These are phyloP conservation scores for Rhamnusium bicolor DNA, from an alignment of 2,888 invertebrate species.

Conservation along the genomic window DNA sequence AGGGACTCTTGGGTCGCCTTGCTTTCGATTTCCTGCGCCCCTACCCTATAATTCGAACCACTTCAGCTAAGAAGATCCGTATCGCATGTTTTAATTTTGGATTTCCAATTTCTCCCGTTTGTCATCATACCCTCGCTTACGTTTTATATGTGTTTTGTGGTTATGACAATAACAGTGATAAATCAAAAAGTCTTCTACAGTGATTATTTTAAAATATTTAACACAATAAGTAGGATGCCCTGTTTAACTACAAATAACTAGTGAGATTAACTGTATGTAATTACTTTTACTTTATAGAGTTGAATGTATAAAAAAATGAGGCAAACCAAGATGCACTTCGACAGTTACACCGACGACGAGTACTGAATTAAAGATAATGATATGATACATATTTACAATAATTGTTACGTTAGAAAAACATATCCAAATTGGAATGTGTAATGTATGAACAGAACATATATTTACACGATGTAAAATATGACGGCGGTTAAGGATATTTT, in stretches of 20 bases:
- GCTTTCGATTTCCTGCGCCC: slow-evolving; percentile 32
- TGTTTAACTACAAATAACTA: neutral
- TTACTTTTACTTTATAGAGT: too few species aligned
- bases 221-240: neutral
- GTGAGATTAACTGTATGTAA: neutral
- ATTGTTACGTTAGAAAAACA: too few species aligned
- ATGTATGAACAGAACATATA: too few species aligned
- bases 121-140: slow-evolving; percentile 5
- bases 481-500: too few species aligned
- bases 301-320: too few species aligned
- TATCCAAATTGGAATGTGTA: too few species aligned
- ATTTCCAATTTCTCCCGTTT: slow-evolving; percentile 48
- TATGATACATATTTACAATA: too few species aligned
- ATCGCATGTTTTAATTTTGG: slow-evolving; percentile 58
- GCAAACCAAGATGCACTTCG: too few species aligned
- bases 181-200: neutral
- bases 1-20: slow-evolving; percentile 51
- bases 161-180: neutral
- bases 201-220: neutral
- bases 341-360: too few species aligned
- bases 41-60: neutral
- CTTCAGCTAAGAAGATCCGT: slow-evolving; percentile 41
- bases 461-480: too few species aligned
- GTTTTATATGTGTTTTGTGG: slow-evolving; percentile 1
- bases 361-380: too few species aligned